Percentiles rank a stretch among this genome's conserved stretches.
These are phyloP conservation scores for Poeciliopsis gracilis DNA, from an alignment of 2,797 vertebrate species.

Conservation along the genomic window DNA sequence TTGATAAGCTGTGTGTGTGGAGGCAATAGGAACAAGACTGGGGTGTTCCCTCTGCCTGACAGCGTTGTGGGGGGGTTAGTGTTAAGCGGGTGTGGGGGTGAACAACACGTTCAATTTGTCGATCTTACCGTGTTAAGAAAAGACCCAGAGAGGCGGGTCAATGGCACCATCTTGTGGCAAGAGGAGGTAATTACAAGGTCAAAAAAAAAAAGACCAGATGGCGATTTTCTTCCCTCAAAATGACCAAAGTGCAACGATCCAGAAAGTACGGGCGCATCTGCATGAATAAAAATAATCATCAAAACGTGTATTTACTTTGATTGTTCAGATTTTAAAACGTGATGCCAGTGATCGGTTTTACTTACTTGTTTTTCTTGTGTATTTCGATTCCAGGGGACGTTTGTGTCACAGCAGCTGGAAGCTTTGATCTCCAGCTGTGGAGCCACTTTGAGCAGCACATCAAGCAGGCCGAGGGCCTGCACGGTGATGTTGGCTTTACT, in stretches of 20 bases:
- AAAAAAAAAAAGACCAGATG: not conserved
- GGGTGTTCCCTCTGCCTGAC: constrained; percentile 43
- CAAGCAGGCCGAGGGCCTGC: not conserved
- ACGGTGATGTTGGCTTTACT: not conserved
- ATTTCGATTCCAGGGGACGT: not conserved
- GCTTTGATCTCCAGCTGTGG: not conserved
- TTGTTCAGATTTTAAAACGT: not conserved
- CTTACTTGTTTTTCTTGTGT: too few species aligned
- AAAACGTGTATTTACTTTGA: not conserved
- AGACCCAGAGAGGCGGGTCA: constrained; percentile 7
- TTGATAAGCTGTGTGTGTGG: constrained; percentile 61
- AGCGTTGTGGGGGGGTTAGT: constrained; percentile 2
- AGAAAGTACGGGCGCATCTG: not conserved
- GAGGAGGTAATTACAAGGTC: not conserved
- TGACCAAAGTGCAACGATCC: not conserved
- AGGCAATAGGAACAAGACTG: constrained; percentile 47
- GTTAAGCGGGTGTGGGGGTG: constrained; percentile 22
- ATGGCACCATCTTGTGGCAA: constrained; percentile 52
- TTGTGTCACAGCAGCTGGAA: constrained; percentile 1
- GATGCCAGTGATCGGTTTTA: not conserved
- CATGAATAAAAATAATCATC: not conserved
- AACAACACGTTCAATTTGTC: constrained; percentile 56
- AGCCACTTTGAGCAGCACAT: not conserved
- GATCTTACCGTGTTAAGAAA: not conserved
- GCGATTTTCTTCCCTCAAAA: not conserved